These are phyloP conservation scores for Tupiocoris notatus DNA, from an alignment of 2,888 invertebrate species.

Conservation along the genomic window DNA sequence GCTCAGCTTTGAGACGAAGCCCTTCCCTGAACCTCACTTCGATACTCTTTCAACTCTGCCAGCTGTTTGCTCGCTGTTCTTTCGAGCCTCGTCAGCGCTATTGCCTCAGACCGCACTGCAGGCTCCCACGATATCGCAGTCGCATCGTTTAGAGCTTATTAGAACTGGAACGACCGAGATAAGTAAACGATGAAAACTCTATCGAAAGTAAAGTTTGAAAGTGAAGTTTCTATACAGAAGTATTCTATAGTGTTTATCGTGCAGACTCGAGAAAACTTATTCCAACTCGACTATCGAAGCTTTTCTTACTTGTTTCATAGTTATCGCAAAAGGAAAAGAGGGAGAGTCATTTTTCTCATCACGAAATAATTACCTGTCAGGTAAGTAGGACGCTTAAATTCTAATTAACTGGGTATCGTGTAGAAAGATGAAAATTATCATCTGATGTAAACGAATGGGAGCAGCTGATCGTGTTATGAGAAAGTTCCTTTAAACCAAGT, in stretches of 20 bases:
- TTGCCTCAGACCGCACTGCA: not conserved
- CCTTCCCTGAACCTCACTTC: not conserved
- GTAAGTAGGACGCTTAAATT: too few species aligned
- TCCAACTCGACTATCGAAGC: not conserved
- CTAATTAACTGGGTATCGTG: too few species aligned
- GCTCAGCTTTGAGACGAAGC: not conserved
- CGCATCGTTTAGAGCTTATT: not conserved
- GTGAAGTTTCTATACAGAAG: not conserved
- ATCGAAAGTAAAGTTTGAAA: not conserved
- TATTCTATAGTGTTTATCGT: not conserved
- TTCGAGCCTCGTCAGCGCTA: not conserved
- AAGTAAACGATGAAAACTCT: not conserved
- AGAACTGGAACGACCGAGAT: not conserved
- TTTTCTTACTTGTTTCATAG: not conserved
- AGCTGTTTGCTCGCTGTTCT: not conserved
- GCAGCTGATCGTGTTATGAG: too few species aligned
- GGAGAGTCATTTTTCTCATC: too few species aligned
- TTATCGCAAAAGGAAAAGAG: too few species aligned
- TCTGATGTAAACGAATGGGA: too few species aligned
- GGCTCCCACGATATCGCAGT: not conserved
- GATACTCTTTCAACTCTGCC: not conserved
- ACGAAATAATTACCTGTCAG: too few species aligned
- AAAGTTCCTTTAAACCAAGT: too few species aligned
- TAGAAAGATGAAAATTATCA: too few species aligned
- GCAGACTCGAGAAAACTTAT: not conserved